These are phyloP conservation scores for Acanthornis magna DNA, from an alignment of 2,797 vertebrate genomes.

Conservation along the genomic window DNA sequence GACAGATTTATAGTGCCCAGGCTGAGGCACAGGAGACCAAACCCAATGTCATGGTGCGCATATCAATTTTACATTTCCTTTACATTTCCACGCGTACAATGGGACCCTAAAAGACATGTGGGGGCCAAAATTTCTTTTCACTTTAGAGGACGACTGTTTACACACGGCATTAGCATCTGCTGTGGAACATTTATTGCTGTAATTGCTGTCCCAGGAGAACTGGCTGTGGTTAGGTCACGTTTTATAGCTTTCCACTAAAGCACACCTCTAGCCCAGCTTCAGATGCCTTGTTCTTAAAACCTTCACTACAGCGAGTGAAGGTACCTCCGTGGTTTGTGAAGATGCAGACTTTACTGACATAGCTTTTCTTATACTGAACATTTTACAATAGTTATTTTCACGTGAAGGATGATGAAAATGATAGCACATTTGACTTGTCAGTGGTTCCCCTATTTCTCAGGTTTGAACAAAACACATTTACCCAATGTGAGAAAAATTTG, in stretches of 20 bases:
- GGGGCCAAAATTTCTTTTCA: conserved; percentile 35
- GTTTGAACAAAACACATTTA: background rate
- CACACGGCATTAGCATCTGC: conserved; percentile 56
- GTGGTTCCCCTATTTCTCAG: background rate
- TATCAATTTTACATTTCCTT: conserved; percentile 61
- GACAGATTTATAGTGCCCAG: conserved; percentile 49
- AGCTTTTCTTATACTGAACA: background rate
- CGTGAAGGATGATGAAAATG: background rate
- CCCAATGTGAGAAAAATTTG: background rate
- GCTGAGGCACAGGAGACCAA: conserved; percentile 28
- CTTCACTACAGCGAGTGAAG: background rate
- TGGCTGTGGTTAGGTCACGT: conserved; percentile 14
- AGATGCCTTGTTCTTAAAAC: conserved; percentile 30
- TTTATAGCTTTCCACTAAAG: conserved; percentile 59
- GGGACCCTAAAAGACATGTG: conserved; percentile 1
- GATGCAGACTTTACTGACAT: background rate
- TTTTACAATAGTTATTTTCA: background rate
- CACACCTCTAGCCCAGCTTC: conserved; percentile 29
- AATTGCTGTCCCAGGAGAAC: conserved; percentile 60
- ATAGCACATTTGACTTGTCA: background rate
- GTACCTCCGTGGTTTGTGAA: background rate
- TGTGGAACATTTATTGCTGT: conserved; percentile 62
- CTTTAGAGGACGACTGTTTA: conserved; percentile 54
- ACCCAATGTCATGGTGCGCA: conserved; percentile 20
- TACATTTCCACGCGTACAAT: conserved; percentile 25